Percentiles rank a stretch among this genome's conserved stretches.
Conservation (phyloP, 2,113 vertebrate genomes). For the Antidorcas marsupialis region DNA sequence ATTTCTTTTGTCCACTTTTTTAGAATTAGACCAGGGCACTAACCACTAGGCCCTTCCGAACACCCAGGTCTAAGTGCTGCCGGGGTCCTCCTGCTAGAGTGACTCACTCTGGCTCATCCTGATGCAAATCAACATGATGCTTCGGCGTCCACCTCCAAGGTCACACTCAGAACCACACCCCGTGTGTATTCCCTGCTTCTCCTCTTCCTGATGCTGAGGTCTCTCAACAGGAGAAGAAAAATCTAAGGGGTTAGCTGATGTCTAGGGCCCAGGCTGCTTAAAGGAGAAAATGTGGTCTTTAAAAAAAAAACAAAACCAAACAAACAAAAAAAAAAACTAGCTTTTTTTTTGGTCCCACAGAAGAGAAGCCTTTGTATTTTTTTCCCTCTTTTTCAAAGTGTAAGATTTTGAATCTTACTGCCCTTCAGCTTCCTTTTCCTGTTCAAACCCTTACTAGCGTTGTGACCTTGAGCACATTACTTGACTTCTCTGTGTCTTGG, state of each 20-base stretch:
- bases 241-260: neutral
- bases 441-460: neutral
- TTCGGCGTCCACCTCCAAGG: neutral
- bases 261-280: neutral
- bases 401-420: neutral
- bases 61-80: neutral
- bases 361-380: neutral
- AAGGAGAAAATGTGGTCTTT: neutral
- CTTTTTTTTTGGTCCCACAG: too few relatives aligned
- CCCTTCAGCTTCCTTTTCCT: neutral
- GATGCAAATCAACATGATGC: neutral
- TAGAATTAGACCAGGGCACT: neutral
- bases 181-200: fast-evolving
- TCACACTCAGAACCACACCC: fast-evolving
- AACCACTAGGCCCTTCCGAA: neutral
- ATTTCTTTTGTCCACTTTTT: neutral
- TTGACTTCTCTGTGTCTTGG: neutral
- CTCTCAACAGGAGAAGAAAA: neutral
- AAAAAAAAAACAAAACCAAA: neutral
- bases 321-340: neutral
- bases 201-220: neutral
- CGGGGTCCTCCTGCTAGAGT: neutral
- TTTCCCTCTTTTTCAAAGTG: neutral
- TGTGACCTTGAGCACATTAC: neutral
- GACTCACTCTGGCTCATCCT: neutral